phyloP scores from a whole-genome alignment of 2,797 vertebrate genomes.

The Coluber constrictor region DNA sequence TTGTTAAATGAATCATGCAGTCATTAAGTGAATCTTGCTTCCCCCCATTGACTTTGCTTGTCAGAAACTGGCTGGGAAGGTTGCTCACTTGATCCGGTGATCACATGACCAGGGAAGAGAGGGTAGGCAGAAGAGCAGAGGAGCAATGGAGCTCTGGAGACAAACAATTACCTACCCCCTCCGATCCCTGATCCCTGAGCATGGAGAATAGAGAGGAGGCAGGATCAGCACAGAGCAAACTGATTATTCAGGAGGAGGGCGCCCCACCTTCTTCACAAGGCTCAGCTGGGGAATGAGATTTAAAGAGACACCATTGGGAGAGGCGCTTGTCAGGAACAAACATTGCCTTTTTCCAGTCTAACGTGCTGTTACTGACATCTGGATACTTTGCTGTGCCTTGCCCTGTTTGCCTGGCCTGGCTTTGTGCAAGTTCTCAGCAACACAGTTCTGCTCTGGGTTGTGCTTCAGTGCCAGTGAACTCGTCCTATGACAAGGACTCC shows the following conservation, averaged over 20 bases:
- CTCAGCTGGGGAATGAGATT: not conserved
- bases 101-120: not conserved
- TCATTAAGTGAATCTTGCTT: not conserved
- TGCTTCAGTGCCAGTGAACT: no score
- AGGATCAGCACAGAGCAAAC: not conserved
- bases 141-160: fast-evolving
- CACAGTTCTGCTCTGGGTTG: not conserved
- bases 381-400: not conserved
- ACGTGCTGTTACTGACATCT: not conserved
- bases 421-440: not conserved
- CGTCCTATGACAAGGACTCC: no score
- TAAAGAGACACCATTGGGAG: not conserved
- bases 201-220: not conserved
- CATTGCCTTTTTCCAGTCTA: not conserved
- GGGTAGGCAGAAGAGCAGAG: not conserved
- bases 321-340: not conserved
- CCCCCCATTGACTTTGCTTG: not conserved
- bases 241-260: not conserved
- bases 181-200: not conserved
- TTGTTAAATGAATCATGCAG: not conserved
- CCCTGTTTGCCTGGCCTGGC: no score
- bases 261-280: not conserved
- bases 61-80: not conserved
- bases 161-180: not conserved
- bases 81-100: not conserved